Evolutionary conservation across 2,113 vertebrate species (phyloP).

Genomic region (Antechinus stuartii): DNA sequence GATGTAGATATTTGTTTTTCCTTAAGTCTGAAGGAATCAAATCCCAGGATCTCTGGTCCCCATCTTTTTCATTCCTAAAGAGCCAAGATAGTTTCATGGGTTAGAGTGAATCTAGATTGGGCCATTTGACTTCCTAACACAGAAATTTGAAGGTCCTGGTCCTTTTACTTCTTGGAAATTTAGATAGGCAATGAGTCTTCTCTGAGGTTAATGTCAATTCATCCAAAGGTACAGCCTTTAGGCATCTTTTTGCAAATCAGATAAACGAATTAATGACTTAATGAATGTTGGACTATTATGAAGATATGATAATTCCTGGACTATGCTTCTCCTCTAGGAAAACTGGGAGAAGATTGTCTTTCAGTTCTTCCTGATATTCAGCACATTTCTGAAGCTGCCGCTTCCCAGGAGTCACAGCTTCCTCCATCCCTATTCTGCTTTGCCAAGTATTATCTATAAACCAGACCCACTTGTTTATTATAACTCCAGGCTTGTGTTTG

Average conservation of each 20-base stretch:
- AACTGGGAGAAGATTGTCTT: neutral
- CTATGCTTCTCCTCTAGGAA: neutral
- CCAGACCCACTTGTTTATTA: neutral
- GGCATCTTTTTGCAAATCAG: constrained; percentile 70
- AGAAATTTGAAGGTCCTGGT: neutral
- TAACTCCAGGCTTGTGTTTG: neutral
- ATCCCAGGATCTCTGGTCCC: neutral
- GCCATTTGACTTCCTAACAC: neutral
- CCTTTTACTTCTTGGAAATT: constrained; percentile 37
- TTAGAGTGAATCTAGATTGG: neutral
- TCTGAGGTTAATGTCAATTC: neutral
- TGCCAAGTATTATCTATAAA: neutral
- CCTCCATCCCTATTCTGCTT: neutral
- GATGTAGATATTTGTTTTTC: neutral
- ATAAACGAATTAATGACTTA: constrained; percentile 75
- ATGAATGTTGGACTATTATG: constrained; percentile 64
- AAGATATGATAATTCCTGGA: constrained; percentile 4
- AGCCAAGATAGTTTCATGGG: neutral
- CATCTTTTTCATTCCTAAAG: neutral
- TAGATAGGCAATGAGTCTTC: neutral
- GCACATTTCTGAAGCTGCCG: neutral
- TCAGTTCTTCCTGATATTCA: neutral
- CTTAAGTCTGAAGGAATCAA: neutral
- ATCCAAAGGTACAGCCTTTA: constrained; percentile 62
- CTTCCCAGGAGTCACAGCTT: neutral